Base-by-base conservation (phyloP, 1,140 invertebrate genomes). In the Pseudobourletiella spinata region DNA sequence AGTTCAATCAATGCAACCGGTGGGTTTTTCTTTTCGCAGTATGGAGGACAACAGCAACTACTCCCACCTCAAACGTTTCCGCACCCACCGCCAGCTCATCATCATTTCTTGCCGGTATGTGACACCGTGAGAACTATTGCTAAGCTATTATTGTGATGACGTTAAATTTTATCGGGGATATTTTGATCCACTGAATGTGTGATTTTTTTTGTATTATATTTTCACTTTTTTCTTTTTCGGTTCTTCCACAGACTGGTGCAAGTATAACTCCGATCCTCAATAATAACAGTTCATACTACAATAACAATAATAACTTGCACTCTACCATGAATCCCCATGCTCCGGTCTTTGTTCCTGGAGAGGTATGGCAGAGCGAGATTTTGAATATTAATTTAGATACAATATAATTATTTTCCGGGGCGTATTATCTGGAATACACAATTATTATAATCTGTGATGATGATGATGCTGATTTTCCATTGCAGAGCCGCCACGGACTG, bases 271-370 rank as follows among this genome's bases (percentile, higher is more conserved):
- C 64, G 8, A 66, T 61, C 1, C 16, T 66, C 20, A 66, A 52
- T 42, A 65, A 61, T 29, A 66, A 66, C 43, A 66, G 57, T 26
- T 35, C 44, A 1, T 66, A 42, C 24, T 66, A 54, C 55, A 54
- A 50, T 35, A 64, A 54, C 39, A 60, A 59, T 39, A 64, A 62
- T 55, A 57, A 25, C 28, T 22, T 66, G 29, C 59, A 66, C 28
- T 35, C 30, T 1, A 32, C 16, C 15, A 25, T 61, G 1, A 30
- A n/a, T 3, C 25, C 61, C 11, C 51, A 61, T 54, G 51, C 52
- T 2, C 59, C 59, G 2, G 55, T 62, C 6, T 62, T 57, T 59
- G 43, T 61, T 44, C 59, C 64, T 39, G n/a, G 11, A 15, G 64
- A 61, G 2, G 59, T 65, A 50, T 3, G 59, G 22, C 29, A n/a